Evolutionary conservation across 2,888 invertebrate species (phyloP), one percentile per base, ranked within the genome.

Genomic region (Campoplex capitator): DNA sequence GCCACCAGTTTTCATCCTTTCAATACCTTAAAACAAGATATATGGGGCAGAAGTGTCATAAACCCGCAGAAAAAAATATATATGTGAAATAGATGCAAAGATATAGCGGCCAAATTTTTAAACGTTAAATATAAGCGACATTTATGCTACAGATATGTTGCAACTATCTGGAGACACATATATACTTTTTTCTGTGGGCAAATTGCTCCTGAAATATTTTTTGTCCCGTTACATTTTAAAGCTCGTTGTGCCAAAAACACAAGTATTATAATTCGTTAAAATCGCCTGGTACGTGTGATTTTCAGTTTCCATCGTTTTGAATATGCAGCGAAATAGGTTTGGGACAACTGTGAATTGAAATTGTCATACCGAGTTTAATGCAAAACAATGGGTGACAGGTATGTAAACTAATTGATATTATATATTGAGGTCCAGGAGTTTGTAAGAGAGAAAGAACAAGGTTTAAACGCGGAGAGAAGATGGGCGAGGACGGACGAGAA

Each of bases 401-500:
- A n/a, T n/a, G n/a, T 56, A n/a, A 42, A 45, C 65, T 48, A 42
- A 56, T 51, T 23, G 51, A 76, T 71, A 68, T 76, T 80, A 67
- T 68, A 67, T 71, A 80, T 80, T 56, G 77, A 75, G 85, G 86
- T 85, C 76, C 80, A 79, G 83, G 87, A 58, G 67, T 67, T 68
- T 38, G 58, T 18, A 88, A 88, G 82, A 85, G 86, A 71, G 80
- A 87, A 78, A 87, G 87, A 87, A 79, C 62, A 68, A 88, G 89
- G 88, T 86, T 85, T 77, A 88, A 88, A 89, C 89, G 80, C 83
- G 88, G 87, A 87, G 89, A 88, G 88, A 88, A 88, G 89, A 76
- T 87, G 88, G 87, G 88, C 86, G 91, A 86, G 89, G 91, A 90
- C 89, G 89, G 91, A 90, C 90, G 90, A 91, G 94, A 95, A 95